Evolutionary conservation across 2,888 invertebrate genomes (phyloP), one percentile per base, ranked within the genome.

Genomic region (Apoderus coryli): DNA sequence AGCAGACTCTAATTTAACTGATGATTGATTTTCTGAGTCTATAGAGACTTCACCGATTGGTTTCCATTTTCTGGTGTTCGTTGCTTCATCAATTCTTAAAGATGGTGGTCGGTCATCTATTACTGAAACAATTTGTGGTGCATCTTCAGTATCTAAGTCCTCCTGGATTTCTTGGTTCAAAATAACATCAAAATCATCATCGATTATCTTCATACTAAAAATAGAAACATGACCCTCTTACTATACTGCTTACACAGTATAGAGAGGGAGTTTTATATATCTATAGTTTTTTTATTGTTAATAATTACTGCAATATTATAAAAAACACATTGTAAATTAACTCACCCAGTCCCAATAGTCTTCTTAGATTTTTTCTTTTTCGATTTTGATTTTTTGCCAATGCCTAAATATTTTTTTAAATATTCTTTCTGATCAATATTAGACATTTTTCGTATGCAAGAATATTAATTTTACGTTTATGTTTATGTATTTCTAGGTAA

Each of bases 111-210:
- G 55, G 26, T 90, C 89, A 52, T 90, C 90, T 27, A 88, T 69
- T 29, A 90, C 69, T 2, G 81, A 88, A 0, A 81, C 90, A 38
- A 93, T 76, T 54, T 81, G 80, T 0, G 93, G 93, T 1, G 80
- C 85, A 54, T 92, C 88, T 49, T 93, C 92, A n/a, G 69, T 70
- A 31, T 75, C 67, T 25, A 80, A 74, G 30, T 80, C 76, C 22
- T 75, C 57, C 43, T 72, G 72, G 35, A 70, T 69, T 23, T 72
- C 70, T 12, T 71, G 69, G 1, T 71, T 53, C 0, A 73, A 57
- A 16, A 70, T 63, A 31, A 69, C 67, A 2, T 68, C 65, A 3
- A 76, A 43, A 52, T 89, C 85, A 58, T 89, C 88, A 50, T 89
- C 89, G 34, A 90, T 80, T 36, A 92, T 79, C 61, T 72, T 76